Percentiles rank a stretch among this genome's conserved stretches.
These are phyloP conservation scores for Ctenochaetus hawaiiensis DNA, from an alignment of 2,797 vertebrate genomes.

Conservation along the genomic window DNA sequence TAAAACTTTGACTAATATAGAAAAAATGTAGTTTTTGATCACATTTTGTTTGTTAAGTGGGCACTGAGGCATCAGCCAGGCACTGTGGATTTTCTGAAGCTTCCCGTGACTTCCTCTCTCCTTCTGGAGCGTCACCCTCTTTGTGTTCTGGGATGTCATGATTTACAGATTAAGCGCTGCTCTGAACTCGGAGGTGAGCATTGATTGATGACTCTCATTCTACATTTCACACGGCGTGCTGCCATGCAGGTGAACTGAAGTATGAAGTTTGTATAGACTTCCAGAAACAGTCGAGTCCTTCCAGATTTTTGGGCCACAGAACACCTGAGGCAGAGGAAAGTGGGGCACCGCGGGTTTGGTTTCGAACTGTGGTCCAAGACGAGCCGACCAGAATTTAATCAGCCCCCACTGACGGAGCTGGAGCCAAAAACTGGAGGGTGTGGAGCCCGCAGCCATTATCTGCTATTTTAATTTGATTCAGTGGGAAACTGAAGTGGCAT, in stretches of 20 bases:
- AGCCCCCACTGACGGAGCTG: slow-evolving; percentile 52
- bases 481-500: slow-evolving; percentile 52
- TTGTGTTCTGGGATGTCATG: too few relatives aligned
- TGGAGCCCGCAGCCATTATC: slow-evolving; percentile 66
- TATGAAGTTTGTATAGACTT: neutral
- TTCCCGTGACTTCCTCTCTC: too few relatives aligned
- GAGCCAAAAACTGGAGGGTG: slow-evolving; percentile 69
- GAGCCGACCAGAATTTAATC: slow-evolving; percentile 64
- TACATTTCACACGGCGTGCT: neutral
- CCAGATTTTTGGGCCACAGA: slow-evolving; percentile 43
- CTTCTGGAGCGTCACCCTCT: too few relatives aligned
- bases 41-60: too few relatives aligned
- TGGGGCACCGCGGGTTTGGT: slow-evolving; percentile 61
- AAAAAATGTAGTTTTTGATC: too few relatives aligned
- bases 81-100: too few relatives aligned
- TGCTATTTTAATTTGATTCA: slow-evolving; percentile 76
- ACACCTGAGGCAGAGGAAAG: slow-evolving; percentile 57
- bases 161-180: too few relatives aligned
- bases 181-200: too few relatives aligned
- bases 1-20: too few relatives aligned
- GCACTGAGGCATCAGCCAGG: too few relatives aligned
- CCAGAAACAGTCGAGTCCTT: slow-evolving; percentile 4
- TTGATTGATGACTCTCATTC: neutral
- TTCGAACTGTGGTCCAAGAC: slow-evolving; percentile 35
- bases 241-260: slow-evolving; percentile 1